Base-by-base conservation (phyloP, 2,888 invertebrate species). In the Orthosia cruda region DNA sequence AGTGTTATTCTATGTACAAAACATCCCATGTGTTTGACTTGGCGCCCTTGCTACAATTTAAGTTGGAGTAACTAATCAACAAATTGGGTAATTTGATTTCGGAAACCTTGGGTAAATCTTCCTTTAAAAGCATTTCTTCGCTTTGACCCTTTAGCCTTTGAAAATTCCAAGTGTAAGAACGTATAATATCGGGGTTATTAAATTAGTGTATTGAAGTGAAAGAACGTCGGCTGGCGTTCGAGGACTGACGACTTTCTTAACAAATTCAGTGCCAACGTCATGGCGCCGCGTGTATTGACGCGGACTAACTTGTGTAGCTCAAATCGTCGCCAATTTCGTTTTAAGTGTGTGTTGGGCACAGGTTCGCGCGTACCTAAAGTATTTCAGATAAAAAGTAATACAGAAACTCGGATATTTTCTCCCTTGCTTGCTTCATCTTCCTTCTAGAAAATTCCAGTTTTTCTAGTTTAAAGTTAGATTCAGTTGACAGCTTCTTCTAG, bases 61-160 rank as follows among this genome's bases (percentile, higher is more conserved):
- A 62, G 59, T 68, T 61, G 16, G 63, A 62, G 55, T 70, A 62
- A 67, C 65, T 75, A 73, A 77, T 77, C 86, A 77, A 66, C 58
- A 59, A 85, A 71, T 68, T 80, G 65, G 23, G 26, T 80, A 73
- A 84, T 77, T 85, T 54, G 57, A 83, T 85, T 84, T 66, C 18
- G 26, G 67, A 47, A 74, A 64, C 72, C 72, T 79, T 73, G 32
- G 57, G 65, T 63, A 72, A 77, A 74, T 83, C 63, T 74, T 72
- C 71, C 47, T 85, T 77, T 69, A 66, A 63, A 75, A 83, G 61
- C 59, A 76, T 74, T 77, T 64, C 58, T 80, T 69, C 65, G 64
- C 81, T 71, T 69, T 79, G 79, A 72, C 71, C 71, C 72, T 81
- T 55, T 63, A 40, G 63, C 54, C 57, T 77, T 78, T 74, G 20